Evolutionary conservation across 92 coral and sea anemone species (phyloP).

Genomic region (Heliopora coerulea): DNA sequence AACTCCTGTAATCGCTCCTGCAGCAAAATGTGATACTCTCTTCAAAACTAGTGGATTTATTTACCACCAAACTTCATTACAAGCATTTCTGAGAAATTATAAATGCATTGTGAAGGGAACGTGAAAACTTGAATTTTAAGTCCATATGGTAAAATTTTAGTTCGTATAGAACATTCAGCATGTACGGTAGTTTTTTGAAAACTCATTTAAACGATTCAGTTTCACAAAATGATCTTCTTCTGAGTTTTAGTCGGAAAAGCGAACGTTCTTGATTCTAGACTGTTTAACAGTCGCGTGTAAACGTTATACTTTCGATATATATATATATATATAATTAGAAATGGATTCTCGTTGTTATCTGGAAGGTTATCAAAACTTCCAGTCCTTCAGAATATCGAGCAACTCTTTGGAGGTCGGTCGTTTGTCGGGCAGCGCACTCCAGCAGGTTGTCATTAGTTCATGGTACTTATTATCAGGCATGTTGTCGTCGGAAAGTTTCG

Average conservation of each 20-base stretch:
- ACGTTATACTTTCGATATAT: not conserved
- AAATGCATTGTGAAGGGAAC: too few relatives aligned
- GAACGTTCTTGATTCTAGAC: not conserved
- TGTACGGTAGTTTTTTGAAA: too few relatives aligned
- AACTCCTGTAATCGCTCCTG: too few relatives aligned
- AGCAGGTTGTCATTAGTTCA: constrained; percentile 84
- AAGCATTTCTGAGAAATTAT: too few relatives aligned
- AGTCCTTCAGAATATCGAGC: constrained; percentile 44
- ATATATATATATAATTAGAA: too few relatives aligned
- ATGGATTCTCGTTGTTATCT: not conserved
- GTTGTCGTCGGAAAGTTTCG: constrained; percentile 67
- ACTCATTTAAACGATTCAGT: too few relatives aligned
- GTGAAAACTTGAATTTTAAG: too few relatives aligned
- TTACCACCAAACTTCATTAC: too few relatives aligned
- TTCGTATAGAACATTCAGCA: too few relatives aligned
- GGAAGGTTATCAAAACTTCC: constrained; percentile 35
- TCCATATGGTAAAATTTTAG: too few relatives aligned
- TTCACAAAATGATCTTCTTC: not conserved
- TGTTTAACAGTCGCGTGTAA: not conserved
- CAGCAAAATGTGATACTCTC: too few relatives aligned
- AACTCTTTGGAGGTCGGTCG: constrained; percentile 69
- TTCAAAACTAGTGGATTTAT: too few relatives aligned
- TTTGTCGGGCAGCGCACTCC: constrained; percentile 70
- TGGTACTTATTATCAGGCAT: constrained; percentile 79
- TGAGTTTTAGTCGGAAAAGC: not conserved